Evolutionary conservation across 2,797 vertebrate species (phyloP).

Genomic region (Fundulus diaphanus): DNA sequence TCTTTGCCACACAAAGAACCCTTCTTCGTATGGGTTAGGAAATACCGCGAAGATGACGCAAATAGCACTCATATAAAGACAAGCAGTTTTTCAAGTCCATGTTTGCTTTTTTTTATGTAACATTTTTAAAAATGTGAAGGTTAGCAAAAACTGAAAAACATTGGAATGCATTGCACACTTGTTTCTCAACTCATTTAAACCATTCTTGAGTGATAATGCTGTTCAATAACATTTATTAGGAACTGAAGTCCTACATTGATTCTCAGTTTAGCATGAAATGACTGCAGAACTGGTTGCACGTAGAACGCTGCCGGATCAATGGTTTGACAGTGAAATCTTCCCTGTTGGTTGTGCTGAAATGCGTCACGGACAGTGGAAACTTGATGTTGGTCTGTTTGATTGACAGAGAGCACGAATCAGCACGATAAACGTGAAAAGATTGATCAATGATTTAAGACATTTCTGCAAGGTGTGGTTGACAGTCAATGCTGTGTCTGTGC

Average conservation of each 20-base stretch:
- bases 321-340: conserved; percentile 32
- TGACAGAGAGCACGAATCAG: conserved; percentile 14
- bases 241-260: background rate
- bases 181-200: background rate
- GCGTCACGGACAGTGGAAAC: conserved; percentile 19
- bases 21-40: background rate
- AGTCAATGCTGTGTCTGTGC: background rate
- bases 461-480: background rate
- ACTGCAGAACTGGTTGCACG: background rate
- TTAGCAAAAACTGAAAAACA: too few relatives aligned
- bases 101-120: background rate
- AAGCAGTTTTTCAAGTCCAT: background rate
- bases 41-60: background rate
- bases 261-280: conserved; percentile 14
- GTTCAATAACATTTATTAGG: conserved; percentile 1
- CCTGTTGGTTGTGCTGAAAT: conserved; percentile 31
- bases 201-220: background rate
- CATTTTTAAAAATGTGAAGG: background rate
- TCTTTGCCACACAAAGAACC: too few relatives aligned
- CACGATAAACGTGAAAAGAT: background rate
- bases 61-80: background rate
- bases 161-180: background rate
- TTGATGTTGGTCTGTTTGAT: conserved; percentile 34
- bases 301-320: background rate
- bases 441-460: background rate